Evolutionary conservation across 1,140 invertebrate genomes (phyloP).

Genomic region (Mya arenaria): DNA sequence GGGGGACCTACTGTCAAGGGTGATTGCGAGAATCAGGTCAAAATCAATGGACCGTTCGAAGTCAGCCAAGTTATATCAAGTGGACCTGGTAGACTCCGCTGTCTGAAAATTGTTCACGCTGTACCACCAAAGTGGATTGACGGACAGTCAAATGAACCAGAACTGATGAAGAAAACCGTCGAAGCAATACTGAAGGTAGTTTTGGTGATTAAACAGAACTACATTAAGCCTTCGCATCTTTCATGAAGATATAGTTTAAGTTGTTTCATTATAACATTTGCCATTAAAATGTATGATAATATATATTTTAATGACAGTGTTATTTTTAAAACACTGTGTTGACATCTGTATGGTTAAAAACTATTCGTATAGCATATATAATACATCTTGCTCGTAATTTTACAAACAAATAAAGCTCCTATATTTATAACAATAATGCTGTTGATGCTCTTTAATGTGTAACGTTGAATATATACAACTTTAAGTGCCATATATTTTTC

Average conservation of each 20-base stretch:
- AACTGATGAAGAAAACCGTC: neutral
- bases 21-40: neutral
- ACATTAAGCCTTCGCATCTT: neutral
- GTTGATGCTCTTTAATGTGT: neutral
- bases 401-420: neutral
- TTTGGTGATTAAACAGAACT: neutral
- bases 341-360: too few relatives aligned
- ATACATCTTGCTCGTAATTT: too few relatives aligned
- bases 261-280: neutral
- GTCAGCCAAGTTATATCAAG: neutral
- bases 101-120: neutral
- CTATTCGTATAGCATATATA: too few relatives aligned
- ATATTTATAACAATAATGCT: neutral
- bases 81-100: neutral
- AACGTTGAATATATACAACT: neutral
- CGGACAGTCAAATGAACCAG: neutral
- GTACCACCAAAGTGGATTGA: neutral
- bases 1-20: neutral
- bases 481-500: neutral
- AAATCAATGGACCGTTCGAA: neutral
- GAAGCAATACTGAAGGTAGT: neutral
- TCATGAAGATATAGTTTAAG: neutral
- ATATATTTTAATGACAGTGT: neutral
- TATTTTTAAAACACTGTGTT: neutral
- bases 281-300: neutral